A percentile compares a stretch with the other conserved stretches of the same genome.
Conservation (phyloP, 2,113 vertebrate species). For the Trochalopteron elliotii region DNA sequence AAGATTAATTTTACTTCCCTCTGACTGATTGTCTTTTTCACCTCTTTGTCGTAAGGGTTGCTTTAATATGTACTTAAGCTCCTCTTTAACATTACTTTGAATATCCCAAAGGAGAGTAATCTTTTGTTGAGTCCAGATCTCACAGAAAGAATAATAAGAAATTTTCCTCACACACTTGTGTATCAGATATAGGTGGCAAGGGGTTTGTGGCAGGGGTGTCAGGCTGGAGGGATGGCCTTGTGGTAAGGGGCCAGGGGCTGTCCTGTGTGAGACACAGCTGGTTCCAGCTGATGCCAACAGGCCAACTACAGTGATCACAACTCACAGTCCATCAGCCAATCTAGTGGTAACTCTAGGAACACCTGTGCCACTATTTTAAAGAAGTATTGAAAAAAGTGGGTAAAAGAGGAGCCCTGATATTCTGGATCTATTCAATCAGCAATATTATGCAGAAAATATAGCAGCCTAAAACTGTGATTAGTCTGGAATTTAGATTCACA, state of each 20-base stretch:
- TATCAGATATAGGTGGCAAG: fast-evolving
- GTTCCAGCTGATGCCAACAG: background rate
- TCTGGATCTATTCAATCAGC: background rate
- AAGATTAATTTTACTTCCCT: background rate
- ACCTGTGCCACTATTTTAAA: background rate
- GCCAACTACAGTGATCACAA: background rate
- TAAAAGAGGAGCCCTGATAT: fast-evolving
- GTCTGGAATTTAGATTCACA: background rate
- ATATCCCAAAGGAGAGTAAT: background rate
- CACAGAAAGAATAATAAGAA: background rate
- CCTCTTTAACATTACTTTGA: background rate
- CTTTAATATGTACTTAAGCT: background rate
- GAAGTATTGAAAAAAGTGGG: background rate
- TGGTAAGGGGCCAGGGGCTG: background rate
- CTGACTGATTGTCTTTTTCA: background rate
- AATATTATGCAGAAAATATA: background rate
- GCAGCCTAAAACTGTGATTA: background rate
- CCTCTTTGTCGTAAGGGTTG: background rate
- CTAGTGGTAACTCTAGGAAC: background rate
- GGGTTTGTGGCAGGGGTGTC: background rate
- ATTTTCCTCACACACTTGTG: background rate
- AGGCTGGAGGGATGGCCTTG: background rate
- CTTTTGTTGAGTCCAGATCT: background rate
- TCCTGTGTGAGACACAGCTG: background rate
- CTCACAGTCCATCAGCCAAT: background rate